These are phyloP conservation scores for Spodoptera exigua DNA, from an alignment of 2,888 invertebrate species.

Conservation along the genomic window DNA sequence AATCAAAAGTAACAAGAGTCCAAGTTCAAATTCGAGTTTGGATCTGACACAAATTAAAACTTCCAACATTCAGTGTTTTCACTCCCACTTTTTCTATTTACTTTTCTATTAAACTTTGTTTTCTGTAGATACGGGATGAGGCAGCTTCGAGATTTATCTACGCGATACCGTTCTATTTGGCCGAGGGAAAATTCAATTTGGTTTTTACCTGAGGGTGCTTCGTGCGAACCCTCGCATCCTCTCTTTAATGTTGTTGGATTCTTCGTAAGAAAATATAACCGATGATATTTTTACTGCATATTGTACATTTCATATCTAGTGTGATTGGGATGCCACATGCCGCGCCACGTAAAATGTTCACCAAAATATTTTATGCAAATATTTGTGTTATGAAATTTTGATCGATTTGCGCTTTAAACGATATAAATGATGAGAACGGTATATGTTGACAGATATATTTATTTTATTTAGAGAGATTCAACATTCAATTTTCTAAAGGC, in stretches of 20 bases:
- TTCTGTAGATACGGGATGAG: conserved; percentile 82
- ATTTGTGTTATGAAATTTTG: not conserved
- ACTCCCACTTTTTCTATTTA: conserved; percentile 83
- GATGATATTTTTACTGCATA: conserved; percentile 75
- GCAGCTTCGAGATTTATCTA: conserved; percentile 85
- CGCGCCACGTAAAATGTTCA: conserved; percentile 29
- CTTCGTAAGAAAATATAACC: conserved; percentile 73
- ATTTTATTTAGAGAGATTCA: too few relatives aligned
- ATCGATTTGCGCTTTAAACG: not conserved
- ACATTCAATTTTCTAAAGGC: too few relatives aligned
- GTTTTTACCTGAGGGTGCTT: conserved; percentile 86
- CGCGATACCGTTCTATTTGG: conserved; percentile 85
- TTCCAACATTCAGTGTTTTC: conserved; percentile 81
- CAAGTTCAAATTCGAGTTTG: conserved; percentile 59
- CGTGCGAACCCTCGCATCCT: conserved; percentile 79
- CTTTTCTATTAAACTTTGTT: conserved; percentile 88
- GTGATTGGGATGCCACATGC: conserved; percentile 40
- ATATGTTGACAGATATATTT: not conserved
- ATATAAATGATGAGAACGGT: not conserved
- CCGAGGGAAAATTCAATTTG: conserved; percentile 86
- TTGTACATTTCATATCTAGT: conserved; percentile 56
- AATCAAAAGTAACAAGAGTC: conserved; percentile 60
- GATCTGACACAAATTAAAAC: conserved; percentile 78
- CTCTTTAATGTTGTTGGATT: conserved; percentile 79
- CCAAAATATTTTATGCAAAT: conserved; percentile 29